Percentiles rank a stretch among this genome's conserved stretches.
These are phyloP conservation scores for Diachrysia chrysitis DNA, from an alignment of 2,888 invertebrate species.

Conservation along the genomic window DNA sequence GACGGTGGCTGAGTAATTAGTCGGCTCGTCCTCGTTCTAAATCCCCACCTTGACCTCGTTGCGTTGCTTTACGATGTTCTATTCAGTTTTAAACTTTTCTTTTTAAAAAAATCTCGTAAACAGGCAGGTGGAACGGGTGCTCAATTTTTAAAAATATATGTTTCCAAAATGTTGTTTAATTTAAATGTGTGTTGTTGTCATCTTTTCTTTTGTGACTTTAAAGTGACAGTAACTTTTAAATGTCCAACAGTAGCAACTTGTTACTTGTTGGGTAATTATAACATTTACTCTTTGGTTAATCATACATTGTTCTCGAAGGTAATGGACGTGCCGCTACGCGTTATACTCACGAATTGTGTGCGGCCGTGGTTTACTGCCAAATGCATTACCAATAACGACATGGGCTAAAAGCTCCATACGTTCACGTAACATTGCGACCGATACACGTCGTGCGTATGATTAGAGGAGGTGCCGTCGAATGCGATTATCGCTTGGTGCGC, in stretches of 20 bases:
- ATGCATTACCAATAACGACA: constrained; percentile 76
- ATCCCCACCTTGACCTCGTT: constrained; percentile 85
- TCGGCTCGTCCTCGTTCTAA: constrained; percentile 81
- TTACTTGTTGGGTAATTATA: constrained; percentile 17
- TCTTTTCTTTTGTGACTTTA: too few relatives aligned
- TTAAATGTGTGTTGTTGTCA: background rate
- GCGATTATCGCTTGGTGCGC: constrained; percentile 68
- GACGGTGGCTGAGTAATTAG: constrained; percentile 82
- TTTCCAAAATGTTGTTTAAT: background rate
- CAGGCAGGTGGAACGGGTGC: constrained; percentile 66
- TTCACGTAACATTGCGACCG: constrained; percentile 57
- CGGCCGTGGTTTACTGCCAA: constrained; percentile 70
- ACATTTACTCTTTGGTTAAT: constrained; percentile 46
- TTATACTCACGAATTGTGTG: constrained; percentile 56
- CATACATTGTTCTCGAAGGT: constrained; percentile 55
- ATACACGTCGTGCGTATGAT: constrained; percentile 31
- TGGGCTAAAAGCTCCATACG: constrained; percentile 68
- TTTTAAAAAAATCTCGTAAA: constrained; percentile 74
- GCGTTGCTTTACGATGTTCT: constrained; percentile 78
- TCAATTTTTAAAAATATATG: constrained; percentile 30
- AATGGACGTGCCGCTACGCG: constrained; percentile 59
- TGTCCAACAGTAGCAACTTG: too few relatives aligned
- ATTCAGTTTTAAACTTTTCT: constrained; percentile 79
- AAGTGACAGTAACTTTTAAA: too few relatives aligned
- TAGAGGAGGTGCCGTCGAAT: constrained; percentile 72